Conservation (phyloP, 2,113 vertebrate genomes). For the Glaucomys volans region DNA sequence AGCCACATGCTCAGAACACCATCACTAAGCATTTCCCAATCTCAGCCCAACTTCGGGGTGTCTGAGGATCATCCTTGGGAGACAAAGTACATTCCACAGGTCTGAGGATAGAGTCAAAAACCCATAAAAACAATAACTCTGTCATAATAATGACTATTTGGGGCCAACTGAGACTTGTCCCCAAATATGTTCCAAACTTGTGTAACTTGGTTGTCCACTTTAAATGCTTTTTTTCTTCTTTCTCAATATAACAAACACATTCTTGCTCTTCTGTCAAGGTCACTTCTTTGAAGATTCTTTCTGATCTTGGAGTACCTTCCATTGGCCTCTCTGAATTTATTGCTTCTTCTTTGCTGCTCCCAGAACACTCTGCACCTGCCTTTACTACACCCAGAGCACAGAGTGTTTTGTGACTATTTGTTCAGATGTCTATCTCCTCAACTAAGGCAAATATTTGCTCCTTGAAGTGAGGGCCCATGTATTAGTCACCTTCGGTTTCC, state of each 20-base stretch:
- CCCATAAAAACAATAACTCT: neutral
- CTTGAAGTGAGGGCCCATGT: neutral
- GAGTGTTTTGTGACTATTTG: neutral
- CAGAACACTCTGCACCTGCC: neutral
- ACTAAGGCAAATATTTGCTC: neutral
- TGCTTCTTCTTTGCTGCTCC: neutral
- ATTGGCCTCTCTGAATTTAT: neutral
- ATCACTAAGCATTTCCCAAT: neutral
- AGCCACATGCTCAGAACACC: neutral
- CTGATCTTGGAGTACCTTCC: neutral
- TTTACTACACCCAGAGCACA: neutral
- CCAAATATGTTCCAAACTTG: neutral
- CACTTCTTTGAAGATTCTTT: neutral
- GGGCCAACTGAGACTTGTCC: neutral
- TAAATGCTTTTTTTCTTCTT: neutral
- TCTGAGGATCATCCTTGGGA: neutral
- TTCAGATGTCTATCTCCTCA: conserved; percentile 13
- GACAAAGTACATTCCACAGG: neutral
- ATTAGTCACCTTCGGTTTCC: neutral
- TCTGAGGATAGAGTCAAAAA: neutral
- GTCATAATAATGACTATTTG: neutral
- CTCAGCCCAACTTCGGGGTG: neutral
- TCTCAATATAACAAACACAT: neutral
- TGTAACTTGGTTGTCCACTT: neutral
- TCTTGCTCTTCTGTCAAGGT: neutral